Percentiles rank a stretch among this genome's conserved stretches.
Conservation (phyloP, 2,888 invertebrate species). For the Seira sanloemensis region DNA sequence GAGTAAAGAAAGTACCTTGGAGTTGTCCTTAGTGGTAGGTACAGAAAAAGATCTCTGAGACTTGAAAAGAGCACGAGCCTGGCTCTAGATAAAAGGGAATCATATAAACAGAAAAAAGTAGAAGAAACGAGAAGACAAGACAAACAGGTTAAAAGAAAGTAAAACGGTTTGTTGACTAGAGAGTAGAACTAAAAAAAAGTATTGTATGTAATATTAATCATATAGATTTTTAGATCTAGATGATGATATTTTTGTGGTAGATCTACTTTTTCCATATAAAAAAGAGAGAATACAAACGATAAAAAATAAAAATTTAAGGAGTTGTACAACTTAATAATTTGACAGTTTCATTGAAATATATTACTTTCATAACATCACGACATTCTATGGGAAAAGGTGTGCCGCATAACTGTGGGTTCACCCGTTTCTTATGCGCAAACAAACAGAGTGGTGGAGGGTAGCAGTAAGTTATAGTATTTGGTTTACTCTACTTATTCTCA, state of each 20-base stretch:
- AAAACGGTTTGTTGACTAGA: not conserved
- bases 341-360: too few species aligned
- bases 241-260: too few species aligned
- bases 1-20: constrained; percentile 70
- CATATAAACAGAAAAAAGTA: constrained; percentile 60
- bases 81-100: constrained; percentile 74
- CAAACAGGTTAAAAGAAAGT: constrained; percentile 24
- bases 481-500: too few species aligned
- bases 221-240: too few species aligned
- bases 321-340: too few species aligned
- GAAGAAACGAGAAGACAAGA: constrained; percentile 68
- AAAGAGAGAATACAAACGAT: not conserved
- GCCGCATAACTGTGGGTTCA: not conserved
- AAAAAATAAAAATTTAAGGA: too few species aligned
- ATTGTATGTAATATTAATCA: too few species aligned
- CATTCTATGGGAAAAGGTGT: not conserved
- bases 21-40: constrained; percentile 86
- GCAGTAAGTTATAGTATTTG: too few species aligned
- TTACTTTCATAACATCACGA: too few species aligned
- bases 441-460: too few species aligned
- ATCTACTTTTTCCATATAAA: not conserved
- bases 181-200: not conserved
- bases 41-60: constrained; percentile 95
- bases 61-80: constrained; percentile 89
- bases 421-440: not conserved